phyloP scores from a whole-genome alignment of 1,140 invertebrate species.

The Megalopta genalis region DNA sequence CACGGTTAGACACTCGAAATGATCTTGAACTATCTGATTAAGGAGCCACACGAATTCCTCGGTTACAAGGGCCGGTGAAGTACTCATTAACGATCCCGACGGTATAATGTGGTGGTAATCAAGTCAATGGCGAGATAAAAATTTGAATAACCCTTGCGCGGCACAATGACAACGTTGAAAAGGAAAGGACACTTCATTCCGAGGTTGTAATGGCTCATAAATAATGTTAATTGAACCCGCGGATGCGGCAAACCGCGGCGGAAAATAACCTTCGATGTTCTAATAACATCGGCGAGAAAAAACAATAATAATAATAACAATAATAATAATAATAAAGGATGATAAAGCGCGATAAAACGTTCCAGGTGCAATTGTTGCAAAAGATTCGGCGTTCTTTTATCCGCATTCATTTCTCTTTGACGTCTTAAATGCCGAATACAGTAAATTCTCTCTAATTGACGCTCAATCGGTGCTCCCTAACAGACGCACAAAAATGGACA shows the following conservation, averaged over 20 bases:
- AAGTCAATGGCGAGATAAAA: not conserved
- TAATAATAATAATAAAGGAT: too few relatives aligned
- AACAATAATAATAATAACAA: too few relatives aligned
- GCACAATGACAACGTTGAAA: not conserved
- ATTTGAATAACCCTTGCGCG: not conserved
- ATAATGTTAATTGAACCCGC: not conserved
- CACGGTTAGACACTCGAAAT: constrained; percentile 10
- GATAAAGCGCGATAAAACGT: too few relatives aligned
- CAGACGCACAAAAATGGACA: too few relatives aligned
- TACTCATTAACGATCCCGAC: not conserved
- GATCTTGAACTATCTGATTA: constrained; percentile 13
- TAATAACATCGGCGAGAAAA: not conserved
- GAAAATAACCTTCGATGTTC: constrained; percentile 2
- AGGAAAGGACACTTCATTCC: not conserved
- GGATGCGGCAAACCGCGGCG: not conserved
- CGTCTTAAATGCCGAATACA: too few relatives aligned
- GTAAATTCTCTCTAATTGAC: too few relatives aligned
- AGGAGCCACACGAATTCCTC: constrained; percentile 12
- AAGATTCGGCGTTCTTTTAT: too few relatives aligned
- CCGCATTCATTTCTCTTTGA: too few relatives aligned
- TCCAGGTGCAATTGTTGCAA: too few relatives aligned
- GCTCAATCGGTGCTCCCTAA: too few relatives aligned
- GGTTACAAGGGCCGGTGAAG: not conserved
- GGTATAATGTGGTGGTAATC: too few relatives aligned
- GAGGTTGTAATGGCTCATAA: not conserved